These are phyloP conservation scores for Drosophila tani DNA, from an alignment of 1,140 invertebrate genomes.

Conservation along the genomic window DNA sequence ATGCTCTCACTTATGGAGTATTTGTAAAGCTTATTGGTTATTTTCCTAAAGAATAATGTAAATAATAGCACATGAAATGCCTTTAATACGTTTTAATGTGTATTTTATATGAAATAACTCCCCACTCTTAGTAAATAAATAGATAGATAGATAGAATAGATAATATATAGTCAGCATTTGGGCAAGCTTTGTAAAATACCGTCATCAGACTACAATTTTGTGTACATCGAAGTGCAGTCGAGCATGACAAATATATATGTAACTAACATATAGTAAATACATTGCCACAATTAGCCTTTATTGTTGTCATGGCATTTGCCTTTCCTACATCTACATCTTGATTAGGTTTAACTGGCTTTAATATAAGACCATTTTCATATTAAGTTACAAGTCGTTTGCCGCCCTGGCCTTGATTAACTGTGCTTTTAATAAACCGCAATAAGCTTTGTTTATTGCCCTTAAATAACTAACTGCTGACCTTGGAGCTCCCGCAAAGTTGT, in stretches of 20 bases:
- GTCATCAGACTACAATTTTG: background rate
- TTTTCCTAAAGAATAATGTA: background rate
- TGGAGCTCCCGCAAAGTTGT: constrained; percentile 12
- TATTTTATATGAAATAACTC: too few relatives aligned
- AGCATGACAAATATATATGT: constrained; percentile 4
- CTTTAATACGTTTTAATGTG: too few relatives aligned
- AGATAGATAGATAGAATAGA: background rate
- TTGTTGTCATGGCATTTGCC: constrained; percentile 29
- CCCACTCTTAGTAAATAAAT: background rate
- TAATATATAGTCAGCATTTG: too few relatives aligned
- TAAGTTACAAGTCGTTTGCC: constrained; percentile 14
- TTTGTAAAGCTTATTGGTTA: background rate
- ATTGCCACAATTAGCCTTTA: constrained; percentile 16
- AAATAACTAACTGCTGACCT: constrained; percentile 44
- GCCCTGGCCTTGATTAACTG: constrained; percentile 37
- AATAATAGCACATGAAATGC: background rate
- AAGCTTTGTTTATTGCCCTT: constrained; percentile 42
- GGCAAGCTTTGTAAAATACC: background rate
- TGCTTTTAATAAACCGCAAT: constrained; percentile 33
- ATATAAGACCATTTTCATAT: constrained; percentile 37
- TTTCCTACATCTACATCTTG: constrained; percentile 5
- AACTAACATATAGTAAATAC: constrained; percentile 1
- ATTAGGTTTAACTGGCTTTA: constrained; percentile 35
- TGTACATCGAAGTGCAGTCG: constrained; percentile 5
- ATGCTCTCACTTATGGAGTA: background rate